These are phyloP conservation scores for Drosophila seguyi DNA, from an alignment of 1,140 invertebrate species.

Conservation along the genomic window DNA sequence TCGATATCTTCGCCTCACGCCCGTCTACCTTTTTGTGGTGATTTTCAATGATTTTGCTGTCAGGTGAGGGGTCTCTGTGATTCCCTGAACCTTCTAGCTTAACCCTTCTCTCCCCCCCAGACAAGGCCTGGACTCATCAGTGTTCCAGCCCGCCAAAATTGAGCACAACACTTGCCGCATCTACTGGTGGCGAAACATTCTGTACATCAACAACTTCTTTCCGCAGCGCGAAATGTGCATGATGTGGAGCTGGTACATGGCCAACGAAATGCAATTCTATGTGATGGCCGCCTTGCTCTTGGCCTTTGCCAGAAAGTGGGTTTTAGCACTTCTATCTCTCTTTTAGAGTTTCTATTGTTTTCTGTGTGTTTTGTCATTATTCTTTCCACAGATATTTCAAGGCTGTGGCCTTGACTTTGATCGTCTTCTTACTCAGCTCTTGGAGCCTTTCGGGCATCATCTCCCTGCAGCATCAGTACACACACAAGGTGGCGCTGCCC, in stretches of 20 bases:
- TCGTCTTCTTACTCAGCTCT: constrained; percentile 89
- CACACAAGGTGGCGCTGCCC: constrained; percentile 92
- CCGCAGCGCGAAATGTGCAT: constrained; percentile 93
- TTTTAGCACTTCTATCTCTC: too few species aligned
- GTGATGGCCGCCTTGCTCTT: constrained; percentile 90
- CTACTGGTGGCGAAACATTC: constrained; percentile 93
- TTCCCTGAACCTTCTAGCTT: too few species aligned
- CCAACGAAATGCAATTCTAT: constrained; percentile 96
- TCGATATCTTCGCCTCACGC: constrained; percentile 91
- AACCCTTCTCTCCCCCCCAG: constrained; percentile 26
- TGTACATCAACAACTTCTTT: constrained; percentile 93
- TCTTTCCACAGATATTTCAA: constrained; percentile 87
- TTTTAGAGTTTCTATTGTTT: too few species aligned
- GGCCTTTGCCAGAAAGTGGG: constrained; percentile 91
- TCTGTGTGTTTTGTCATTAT: too few species aligned
- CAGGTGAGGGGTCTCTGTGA: constrained; percentile 84
- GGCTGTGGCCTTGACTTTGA: constrained; percentile 86
- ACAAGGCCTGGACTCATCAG: constrained; percentile 87
- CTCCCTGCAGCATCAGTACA: constrained; percentile 90
- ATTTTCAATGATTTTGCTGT: constrained; percentile 90
- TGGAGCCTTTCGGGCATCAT: constrained; percentile 91
- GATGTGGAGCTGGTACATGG: constrained; percentile 96
- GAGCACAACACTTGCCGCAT: constrained; percentile 91
- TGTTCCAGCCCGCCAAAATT: constrained; percentile 90
- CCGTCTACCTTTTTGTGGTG: constrained; percentile 92